Evolutionary conservation across 2,797 vertebrate genomes (phyloP).

Genomic region (Erethizon dorsatum): DNA sequence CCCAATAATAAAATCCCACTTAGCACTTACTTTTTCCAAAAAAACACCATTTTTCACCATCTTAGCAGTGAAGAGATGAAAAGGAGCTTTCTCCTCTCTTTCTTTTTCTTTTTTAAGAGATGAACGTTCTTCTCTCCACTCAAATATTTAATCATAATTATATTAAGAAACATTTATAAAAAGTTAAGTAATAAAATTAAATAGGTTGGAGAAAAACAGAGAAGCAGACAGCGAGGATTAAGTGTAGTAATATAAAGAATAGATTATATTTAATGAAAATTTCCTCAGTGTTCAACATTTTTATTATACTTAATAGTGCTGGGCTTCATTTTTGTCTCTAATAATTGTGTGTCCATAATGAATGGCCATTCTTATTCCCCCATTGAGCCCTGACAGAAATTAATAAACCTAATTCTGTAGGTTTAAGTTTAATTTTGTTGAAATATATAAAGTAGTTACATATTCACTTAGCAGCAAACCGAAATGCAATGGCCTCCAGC

Average conservation of each 20-base stretch:
- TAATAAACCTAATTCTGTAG: slow-evolving; percentile 94
- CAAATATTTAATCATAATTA: slow-evolving; percentile 93
- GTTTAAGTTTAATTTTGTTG: slow-evolving; percentile 94
- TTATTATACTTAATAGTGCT: slow-evolving; percentile 94
- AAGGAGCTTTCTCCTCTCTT: slow-evolving; percentile 70
- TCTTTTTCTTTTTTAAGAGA: slow-evolving; percentile 79
- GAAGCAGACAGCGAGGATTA: slow-evolving; percentile 91
- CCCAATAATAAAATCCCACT: slow-evolving; percentile 86
- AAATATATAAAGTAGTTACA: slow-evolving; percentile 94
- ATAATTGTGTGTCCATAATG: slow-evolving; percentile 93
- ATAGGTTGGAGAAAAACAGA: slow-evolving; percentile 90
- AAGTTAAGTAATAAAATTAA: slow-evolving; percentile 92
- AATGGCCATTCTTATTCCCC: slow-evolving; percentile 92
- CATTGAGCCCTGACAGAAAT: slow-evolving; percentile 93
- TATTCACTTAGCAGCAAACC: slow-evolving; percentile 91
- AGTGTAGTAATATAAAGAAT: slow-evolving; percentile 93
- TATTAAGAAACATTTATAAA: slow-evolving; percentile 93
- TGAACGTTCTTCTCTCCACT: slow-evolving; percentile 86
- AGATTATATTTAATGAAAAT: slow-evolving; percentile 94
- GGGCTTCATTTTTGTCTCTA: slow-evolving; percentile 93
- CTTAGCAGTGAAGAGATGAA: slow-evolving; percentile 64
- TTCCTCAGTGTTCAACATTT: slow-evolving; percentile 93
- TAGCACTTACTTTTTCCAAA: slow-evolving; percentile 85
- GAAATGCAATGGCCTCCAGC: slow-evolving; percentile 88
- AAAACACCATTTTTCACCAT: slow-evolving; percentile 80